Evolutionary conservation across 2,888 invertebrate species (phyloP).

Genomic region (Parnassius glacialis): DNA sequence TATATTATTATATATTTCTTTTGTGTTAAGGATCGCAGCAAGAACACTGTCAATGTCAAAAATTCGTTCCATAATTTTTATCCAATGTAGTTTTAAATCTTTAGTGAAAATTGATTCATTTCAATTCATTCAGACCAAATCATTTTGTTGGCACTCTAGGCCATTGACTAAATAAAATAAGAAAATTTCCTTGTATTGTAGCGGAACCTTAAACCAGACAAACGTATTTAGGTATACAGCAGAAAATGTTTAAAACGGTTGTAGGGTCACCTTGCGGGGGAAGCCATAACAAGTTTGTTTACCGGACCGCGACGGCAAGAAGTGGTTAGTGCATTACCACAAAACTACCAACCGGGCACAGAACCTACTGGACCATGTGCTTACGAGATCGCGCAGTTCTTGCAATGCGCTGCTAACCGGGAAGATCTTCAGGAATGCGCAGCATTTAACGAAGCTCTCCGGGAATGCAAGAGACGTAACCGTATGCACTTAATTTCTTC

Average conservation of each 20-base stretch:
- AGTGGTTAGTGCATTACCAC: conserved; percentile 55
- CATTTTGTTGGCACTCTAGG: no score
- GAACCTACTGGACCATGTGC: conserved; percentile 90
- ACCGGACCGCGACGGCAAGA: conserved; percentile 53
- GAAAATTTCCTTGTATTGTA: no score
- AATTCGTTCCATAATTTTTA: no score
- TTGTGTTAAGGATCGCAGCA: no score
- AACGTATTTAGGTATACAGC: no score
- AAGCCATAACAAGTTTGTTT: conserved; percentile 85
- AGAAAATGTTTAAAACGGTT: neutral
- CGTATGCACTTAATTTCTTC: conserved; percentile 64
- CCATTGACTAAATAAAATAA: no score
- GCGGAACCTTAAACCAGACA: no score
- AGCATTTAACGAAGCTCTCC: conserved; percentile 96
- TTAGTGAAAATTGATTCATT: no score
- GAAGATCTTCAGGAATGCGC: conserved; percentile 93
- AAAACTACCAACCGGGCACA: conserved; percentile 50
- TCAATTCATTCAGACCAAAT: no score
- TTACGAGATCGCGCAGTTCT: conserved; percentile 95
- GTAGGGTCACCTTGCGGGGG: conserved; percentile 93
- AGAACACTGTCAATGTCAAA: no score
- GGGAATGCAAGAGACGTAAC: conserved; percentile 92
- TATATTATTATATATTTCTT: no score
- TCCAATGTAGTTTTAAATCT: no score
- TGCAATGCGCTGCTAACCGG: conserved; percentile 93